Evolutionary conservation across 2,888 invertebrate genomes (phyloP).

Genomic region (Torymus texanus): DNA sequence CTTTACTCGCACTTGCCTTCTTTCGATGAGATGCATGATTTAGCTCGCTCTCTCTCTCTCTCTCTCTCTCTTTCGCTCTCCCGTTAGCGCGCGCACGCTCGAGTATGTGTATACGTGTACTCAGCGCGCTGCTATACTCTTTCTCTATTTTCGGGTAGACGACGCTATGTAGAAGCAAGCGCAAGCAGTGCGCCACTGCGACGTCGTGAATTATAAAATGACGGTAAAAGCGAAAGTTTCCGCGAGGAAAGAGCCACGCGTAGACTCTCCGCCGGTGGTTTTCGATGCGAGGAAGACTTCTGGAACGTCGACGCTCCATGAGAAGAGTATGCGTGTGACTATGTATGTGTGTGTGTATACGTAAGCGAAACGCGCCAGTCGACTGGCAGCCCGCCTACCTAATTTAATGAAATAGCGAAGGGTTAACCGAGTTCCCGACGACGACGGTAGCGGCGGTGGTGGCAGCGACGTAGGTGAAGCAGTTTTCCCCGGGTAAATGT

Average conservation of each 20-base stretch:
- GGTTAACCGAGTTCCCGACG: slow-evolving; percentile 67
- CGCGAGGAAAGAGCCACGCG: slow-evolving; percentile 54
- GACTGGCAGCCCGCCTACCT: slow-evolving; percentile 62
- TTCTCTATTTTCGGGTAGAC: slow-evolving; percentile 42
- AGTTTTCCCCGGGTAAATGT: slow-evolving; percentile 68
- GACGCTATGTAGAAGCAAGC: neutral
- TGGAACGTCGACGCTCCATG: neutral
- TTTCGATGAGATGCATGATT: slow-evolving; percentile 73
- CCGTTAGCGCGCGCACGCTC: slow-evolving; percentile 63
- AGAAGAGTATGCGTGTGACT: neutral
- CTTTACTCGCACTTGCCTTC: slow-evolving; percentile 49
- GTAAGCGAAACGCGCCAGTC: slow-evolving; percentile 35
- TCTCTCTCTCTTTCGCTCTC: slow-evolving; percentile 40
- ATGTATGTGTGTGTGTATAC: neutral
- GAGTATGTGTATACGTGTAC: slow-evolving; percentile 60
- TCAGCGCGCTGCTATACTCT: slow-evolving; percentile 58
- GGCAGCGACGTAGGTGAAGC: slow-evolving; percentile 61
- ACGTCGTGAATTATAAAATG: slow-evolving; percentile 75
- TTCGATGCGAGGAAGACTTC: slow-evolving; percentile 58
- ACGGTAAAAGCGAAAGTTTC: slow-evolving; percentile 75
- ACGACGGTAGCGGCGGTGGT: too few species aligned
- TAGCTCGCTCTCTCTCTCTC: slow-evolving; percentile 57
- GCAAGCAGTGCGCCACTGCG: slow-evolving; percentile 59
- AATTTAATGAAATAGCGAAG: slow-evolving; percentile 74
- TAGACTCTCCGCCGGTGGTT: slow-evolving; percentile 58